These are phyloP conservation scores for Panurus biarmicus DNA, from an alignment of 2,113 vertebrate species.

Conservation along the genomic window DNA sequence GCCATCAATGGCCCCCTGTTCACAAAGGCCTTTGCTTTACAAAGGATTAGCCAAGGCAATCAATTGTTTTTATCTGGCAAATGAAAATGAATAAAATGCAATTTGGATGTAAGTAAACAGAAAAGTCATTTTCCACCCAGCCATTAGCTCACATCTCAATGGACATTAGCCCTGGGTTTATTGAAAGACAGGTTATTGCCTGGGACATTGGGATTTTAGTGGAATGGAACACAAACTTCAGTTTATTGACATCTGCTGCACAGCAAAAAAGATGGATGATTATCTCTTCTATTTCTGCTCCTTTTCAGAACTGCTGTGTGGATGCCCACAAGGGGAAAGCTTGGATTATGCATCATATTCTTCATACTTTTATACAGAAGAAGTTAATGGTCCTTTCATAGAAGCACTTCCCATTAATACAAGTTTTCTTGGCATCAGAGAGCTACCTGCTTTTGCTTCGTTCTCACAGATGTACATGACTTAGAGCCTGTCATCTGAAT, in stretches of 20 bases:
- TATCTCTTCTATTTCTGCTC: not conserved
- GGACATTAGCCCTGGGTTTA: slow-evolving; percentile 21
- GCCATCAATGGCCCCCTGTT: not conserved
- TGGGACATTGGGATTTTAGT: slow-evolving; percentile 48
- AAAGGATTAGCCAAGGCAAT: not conserved
- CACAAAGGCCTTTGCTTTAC: not conserved
- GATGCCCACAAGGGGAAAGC: not conserved
- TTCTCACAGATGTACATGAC: not conserved
- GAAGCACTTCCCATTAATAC: not conserved
- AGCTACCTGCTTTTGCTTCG: not conserved
- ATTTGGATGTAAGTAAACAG: slow-evolving; percentile 31
- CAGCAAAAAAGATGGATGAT: slow-evolving; percentile 32
- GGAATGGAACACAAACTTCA: slow-evolving; percentile 40
- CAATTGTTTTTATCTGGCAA: slow-evolving; percentile 23
- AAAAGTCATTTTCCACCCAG: slow-evolving; percentile 25
- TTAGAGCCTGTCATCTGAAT: not conserved
- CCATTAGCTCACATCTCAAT: slow-evolving; percentile 19
- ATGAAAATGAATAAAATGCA: slow-evolving; percentile 17
- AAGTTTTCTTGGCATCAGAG: not conserved
- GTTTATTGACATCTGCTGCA: slow-evolving; percentile 48
- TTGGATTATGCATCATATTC: slow-evolving; percentile 12
- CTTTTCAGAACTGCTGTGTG: not conserved
- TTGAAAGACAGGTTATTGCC: slow-evolving; percentile 40
- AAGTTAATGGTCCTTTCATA: not conserved
- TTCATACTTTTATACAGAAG: not conserved